Percentiles rank a stretch among this genome's conserved stretches.
phyloP scores from a whole-genome alignment of 2,113 vertebrate species.

The Aphelocoma coerulescens region DNA sequence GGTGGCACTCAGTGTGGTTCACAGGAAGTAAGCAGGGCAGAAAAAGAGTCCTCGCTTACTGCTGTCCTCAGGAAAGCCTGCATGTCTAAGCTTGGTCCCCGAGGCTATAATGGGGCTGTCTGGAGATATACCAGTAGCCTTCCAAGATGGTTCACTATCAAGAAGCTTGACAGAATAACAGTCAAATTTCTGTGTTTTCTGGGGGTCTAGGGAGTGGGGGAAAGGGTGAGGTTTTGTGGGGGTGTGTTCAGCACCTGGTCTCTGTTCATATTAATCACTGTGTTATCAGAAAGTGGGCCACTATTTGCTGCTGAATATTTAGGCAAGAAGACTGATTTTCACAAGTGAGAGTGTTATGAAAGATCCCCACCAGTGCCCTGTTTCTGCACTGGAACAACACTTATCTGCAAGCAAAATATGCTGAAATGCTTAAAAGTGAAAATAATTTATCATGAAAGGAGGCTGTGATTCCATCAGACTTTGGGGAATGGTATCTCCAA shows the following conservation, averaged over 20 bases:
- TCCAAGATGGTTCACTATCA: not conserved
- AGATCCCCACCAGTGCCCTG: not conserved
- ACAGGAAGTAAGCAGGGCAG: not conserved
- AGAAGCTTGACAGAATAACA: not conserved
- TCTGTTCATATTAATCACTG: not conserved
- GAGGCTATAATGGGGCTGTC: not conserved
- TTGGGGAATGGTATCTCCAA: not conserved
- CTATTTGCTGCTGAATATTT: not conserved
- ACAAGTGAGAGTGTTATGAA: not conserved
- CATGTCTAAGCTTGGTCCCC: not conserved
- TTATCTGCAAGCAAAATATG: not conserved
- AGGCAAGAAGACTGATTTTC: not conserved
- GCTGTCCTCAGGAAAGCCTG: not conserved
- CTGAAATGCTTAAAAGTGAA: not conserved
- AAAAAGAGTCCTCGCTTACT: not conserved
- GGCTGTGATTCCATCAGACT: not conserved
- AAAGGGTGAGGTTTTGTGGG: not conserved
- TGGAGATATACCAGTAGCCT: not conserved
- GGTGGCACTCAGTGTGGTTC: not conserved
- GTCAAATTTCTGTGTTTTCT: not conserved
- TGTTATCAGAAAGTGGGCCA: not conserved
- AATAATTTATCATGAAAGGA: not conserved
- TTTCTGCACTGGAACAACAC: not conserved
- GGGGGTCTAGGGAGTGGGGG: rapidly evolving
- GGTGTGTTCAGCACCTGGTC: not conserved